Evolutionary conservation across 2,797 vertebrate genomes (phyloP), one percentile per base, ranked within the genome.

Genomic region (Coregonus sp.): DNA sequence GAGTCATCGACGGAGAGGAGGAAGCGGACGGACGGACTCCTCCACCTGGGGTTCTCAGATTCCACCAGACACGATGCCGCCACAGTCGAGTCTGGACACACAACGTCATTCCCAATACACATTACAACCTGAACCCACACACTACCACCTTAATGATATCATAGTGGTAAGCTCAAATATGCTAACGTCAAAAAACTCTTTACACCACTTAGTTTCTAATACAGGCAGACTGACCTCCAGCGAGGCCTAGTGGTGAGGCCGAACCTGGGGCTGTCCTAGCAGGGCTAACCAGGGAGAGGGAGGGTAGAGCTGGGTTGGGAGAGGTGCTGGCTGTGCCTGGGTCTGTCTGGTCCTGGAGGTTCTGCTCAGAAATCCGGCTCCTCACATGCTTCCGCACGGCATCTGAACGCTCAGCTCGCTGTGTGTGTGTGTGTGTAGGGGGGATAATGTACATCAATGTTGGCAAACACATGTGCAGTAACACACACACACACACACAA

Each of bases 321-420:
- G 72, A 79, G 56, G 78, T 71, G 2, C 77, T 74, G 0, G 82
- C 75, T 1, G 81, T 73, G 16, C 73, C 84, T 16, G 50, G 61
- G 16, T 81, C 67, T 47, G 31, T 73, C 71, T 84, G 85, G 35
- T 84, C 78, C 70, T 75, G 74, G 0, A 75, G 75, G 73, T 85
- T 89, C 51, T 90, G 84, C 51, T 85, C 82, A 3, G 84, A 50
- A 50, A 92, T 88, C 69, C 74, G 88, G 75, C 83, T 91, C 75
- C 82, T 92, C 20, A 91, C 90, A 66, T 91, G 91, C 63, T 56
- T 86, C n/a, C 66, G 85, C 29, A 89, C 88, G 0, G 80, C 87
- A 1, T 94, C 93, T 31, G 84, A 72, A 18, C 81, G 90, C 85
- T 95, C 94, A 0, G 94, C 93, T 5, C 91, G 92, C 94, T 95